Conservation (phyloP, 1,140 invertebrate species). For the Drosophila willistoni region DNA sequence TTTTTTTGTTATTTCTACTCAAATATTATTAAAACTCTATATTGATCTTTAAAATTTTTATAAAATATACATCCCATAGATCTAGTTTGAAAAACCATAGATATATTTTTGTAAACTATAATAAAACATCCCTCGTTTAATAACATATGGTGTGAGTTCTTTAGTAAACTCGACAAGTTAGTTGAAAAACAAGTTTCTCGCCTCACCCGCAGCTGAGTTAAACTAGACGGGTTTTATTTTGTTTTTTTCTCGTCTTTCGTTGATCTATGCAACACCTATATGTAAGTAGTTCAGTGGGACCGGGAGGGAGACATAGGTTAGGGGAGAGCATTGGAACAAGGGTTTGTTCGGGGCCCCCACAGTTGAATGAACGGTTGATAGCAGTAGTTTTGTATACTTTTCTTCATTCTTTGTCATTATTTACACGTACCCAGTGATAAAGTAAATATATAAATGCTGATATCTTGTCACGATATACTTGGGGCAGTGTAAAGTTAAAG, state of each 20-base stretch:
- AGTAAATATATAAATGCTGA: conserved; percentile 42
- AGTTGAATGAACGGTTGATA: conserved; percentile 62
- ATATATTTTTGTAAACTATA: too few relatives aligned
- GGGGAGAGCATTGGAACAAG: conserved; percentile 1
- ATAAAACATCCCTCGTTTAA: not conserved
- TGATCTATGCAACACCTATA: conserved; percentile 25
- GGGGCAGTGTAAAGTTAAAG: conserved; percentile 1
- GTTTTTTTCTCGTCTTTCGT: not conserved
- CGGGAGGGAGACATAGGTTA: not conserved
- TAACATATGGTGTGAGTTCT: conserved; percentile 12
- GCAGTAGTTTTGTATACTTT: conserved; percentile 10
- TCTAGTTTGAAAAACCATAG: too few relatives aligned
- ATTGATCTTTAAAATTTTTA: too few relatives aligned
- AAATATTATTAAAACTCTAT: too few relatives aligned
- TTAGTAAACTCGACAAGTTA: conserved; percentile 10
- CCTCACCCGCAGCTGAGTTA: conserved; percentile 49
- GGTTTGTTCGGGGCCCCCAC: conserved; percentile 38
- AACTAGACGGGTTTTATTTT: conserved; percentile 63
- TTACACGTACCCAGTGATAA: conserved; percentile 37
- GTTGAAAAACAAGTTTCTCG: conserved; percentile 59
- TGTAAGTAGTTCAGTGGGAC: conserved; percentile 18
- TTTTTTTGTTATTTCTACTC: too few relatives aligned
- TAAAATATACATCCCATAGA: too few relatives aligned
- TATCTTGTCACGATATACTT: conserved; percentile 47
- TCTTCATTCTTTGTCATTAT: conserved; percentile 20